Base-by-base conservation (phyloP, 2,888 invertebrate genomes). In the Neria commutata region DNA sequence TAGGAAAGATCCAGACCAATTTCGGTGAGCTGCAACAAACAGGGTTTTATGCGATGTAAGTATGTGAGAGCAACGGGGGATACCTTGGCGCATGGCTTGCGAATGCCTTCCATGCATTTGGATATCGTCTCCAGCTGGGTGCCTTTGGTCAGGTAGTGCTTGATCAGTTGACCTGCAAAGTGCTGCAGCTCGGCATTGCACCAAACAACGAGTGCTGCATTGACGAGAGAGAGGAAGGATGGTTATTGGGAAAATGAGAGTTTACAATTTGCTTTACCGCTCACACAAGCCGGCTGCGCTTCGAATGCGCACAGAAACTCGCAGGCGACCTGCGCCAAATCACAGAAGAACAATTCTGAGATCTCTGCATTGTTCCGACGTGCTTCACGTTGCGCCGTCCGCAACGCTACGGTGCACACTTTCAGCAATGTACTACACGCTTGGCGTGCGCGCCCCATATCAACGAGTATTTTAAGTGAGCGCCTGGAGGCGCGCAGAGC, bases 1-100 rank as follows among this genome's bases (percentile, higher is more conserved):
- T 95, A 98, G 65, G 91, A 89, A 59, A 98, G 84, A 83, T 98
- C 98, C 70, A 98, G 85, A 1, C 98, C 98, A 69, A 87, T 84
- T 72, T 88, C 84, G 74, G 85, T 88, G 74, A 85, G 83, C 69
- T 75, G 37, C 26, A 56, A 6, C 24, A n/a, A 54, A 53, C 29
- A 45, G n/a, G 3, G 19, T 21, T 48, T 54, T 24, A 72, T 62
- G 68, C 34, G 34, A 46, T 1, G 23, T 34, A 21, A 16, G 21
- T 47, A 1, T 25, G 11, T 29, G 5, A 29, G 11, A 29, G 29
- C 5, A 29, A 8, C 11, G 29, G 29, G 6, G 29, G n/a, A 17
- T 58, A 75, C 74, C 63, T 81, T 77, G 0, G 74, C 75, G 48
- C 81, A 80, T 0, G 81, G 81, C 45, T 77, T 86, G 70, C 93